A percentile compares a stretch with the other conserved stretches of the same genome.
Conservation (phyloP, 2,113 vertebrate genomes). For the Emberiza fucata region DNA sequence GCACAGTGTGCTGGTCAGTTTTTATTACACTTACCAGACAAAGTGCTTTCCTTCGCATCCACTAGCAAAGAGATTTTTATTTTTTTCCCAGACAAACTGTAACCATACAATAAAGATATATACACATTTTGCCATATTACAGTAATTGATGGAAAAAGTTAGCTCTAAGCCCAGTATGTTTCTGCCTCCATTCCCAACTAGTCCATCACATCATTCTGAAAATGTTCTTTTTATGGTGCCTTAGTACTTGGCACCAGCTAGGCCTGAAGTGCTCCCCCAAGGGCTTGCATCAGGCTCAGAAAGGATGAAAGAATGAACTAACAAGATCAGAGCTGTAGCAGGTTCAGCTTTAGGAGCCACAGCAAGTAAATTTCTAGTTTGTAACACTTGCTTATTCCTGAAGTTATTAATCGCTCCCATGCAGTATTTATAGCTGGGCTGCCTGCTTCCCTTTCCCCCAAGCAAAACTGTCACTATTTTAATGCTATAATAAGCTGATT, state of each 20-base stretch:
- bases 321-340: conserved; percentile 21
- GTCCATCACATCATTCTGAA: neutral
- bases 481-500: conserved; percentile 14
- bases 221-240: conserved; percentile 13
- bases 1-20: neutral
- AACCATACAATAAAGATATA: neutral
- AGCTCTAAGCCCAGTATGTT: neutral
- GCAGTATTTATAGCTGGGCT: neutral
- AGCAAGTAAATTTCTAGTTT: conserved; percentile 32
- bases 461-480: conserved; percentile 25
- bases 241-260: neutral
- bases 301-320: conserved; percentile 16
- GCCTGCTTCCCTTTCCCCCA: conserved; percentile 1
- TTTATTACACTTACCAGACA: conserved; percentile 21
- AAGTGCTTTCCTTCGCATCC: neutral
- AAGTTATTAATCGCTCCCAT: neutral
- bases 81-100: neutral
- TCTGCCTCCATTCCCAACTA: neutral
- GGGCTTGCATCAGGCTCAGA: neutral
- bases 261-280: neutral
- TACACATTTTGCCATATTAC: neutral
- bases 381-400: conserved; percentile 30
- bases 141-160: conserved; percentile 1
- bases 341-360: conserved; percentile 29
- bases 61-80: neutral